phyloP scores from a whole-genome alignment of 2,888 invertebrate species.

The Hyposoter dolosus region DNA sequence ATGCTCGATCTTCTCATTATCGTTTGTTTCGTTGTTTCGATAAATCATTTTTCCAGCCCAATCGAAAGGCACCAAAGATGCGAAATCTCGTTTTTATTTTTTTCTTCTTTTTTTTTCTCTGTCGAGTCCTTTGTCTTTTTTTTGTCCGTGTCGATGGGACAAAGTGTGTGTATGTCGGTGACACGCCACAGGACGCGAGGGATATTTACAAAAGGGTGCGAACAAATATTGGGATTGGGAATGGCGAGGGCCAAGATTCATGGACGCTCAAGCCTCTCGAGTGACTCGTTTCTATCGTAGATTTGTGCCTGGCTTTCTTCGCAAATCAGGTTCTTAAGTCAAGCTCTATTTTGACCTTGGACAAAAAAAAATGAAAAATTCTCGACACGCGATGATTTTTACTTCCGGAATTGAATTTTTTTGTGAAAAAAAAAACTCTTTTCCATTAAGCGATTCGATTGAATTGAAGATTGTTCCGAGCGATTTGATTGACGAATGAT shows the following conservation, averaged over 20 bases:
- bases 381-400: not conserved
- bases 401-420: not conserved
- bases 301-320: slow-evolving; percentile 19
- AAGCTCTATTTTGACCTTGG: slow-evolving; percentile 35
- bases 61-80: not conserved
- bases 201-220: slow-evolving; percentile 64
- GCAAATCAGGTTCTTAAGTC: slow-evolving; percentile 40
- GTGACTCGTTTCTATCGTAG: slow-evolving; percentile 37
- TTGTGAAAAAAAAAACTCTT: not conserved
- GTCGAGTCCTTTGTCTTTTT: not conserved
- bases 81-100: slow-evolving; percentile 5
- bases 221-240: slow-evolving; percentile 66
- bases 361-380: slow-evolving; percentile 11
- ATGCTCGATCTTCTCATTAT: not conserved
- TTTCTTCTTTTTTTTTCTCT: not conserved
- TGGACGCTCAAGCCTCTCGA: slow-evolving; percentile 44
- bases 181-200: slow-evolving; percentile 53
- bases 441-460: not conserved
- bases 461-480: slow-evolving; percentile 8
- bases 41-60: not conserved
- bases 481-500: slow-evolving; percentile 26
- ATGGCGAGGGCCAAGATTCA: slow-evolving; percentile 63
- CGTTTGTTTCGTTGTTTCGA: not conserved
- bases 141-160: slow-evolving; percentile 40
- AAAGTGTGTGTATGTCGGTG: slow-evolving; percentile 23